These are phyloP conservation scores for Apistogramma diplotaenia DNA, from an alignment of 2,113 vertebrate species.

Conservation along the genomic window DNA sequence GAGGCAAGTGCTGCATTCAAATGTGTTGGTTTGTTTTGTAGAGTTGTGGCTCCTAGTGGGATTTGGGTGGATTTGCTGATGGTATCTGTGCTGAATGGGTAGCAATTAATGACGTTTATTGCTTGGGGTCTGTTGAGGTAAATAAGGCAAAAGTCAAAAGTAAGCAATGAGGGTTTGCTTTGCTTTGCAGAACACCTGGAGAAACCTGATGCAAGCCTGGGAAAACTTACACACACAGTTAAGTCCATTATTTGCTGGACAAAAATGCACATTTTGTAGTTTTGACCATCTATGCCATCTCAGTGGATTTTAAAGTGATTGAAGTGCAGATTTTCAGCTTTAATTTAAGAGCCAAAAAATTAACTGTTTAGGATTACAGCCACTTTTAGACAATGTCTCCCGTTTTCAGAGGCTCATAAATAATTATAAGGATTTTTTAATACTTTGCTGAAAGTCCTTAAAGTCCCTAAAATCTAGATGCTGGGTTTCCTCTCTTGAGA, in stretches of 20 bases:
- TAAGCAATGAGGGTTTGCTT: neutral
- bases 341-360: too few relatives aligned
- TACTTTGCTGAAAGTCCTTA: neutral
- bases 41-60: neutral
- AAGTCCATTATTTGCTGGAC: neutral
- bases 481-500: accelerated
- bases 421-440: neutral
- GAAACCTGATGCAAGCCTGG: neutral
- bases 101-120: neutral
- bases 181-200: too few relatives aligned
- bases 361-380: neutral
- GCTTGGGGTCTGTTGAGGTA: neutral
- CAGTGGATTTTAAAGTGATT: neutral
- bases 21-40: slow-evolving; percentile 22
- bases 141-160: neutral
- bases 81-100: neutral
- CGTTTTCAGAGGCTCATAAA: neutral
- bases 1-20: slow-evolving; percentile 35
- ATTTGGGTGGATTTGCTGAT: neutral
- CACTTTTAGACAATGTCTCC: neutral
- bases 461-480: too few relatives aligned
- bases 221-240: neutral
- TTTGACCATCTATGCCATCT: neutral
- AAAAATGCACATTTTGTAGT: neutral
- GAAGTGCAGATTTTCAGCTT: neutral